phyloP scores from a whole-genome alignment of 1,140 invertebrate species.

The Drosophila parabipectinata region DNA sequence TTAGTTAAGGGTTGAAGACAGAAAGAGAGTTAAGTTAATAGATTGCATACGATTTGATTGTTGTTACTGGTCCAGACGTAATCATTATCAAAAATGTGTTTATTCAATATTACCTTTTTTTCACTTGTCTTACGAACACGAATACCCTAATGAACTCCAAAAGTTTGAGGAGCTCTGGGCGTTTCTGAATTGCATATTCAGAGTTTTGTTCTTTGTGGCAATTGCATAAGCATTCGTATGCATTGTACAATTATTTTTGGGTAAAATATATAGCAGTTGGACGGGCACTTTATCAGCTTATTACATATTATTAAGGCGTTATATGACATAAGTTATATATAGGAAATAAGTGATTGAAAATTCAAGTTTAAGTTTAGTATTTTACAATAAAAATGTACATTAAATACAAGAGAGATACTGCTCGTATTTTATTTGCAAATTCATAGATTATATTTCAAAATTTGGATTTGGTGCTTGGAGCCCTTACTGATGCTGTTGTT shows the following conservation, averaged over 20 bases:
- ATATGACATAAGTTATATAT: constrained; percentile 27
- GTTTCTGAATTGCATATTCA: constrained; percentile 27
- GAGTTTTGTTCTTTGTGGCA: constrained; percentile 31
- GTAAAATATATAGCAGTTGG: constrained; percentile 40
- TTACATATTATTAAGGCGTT: constrained; percentile 18
- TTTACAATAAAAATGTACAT: constrained; percentile 64
- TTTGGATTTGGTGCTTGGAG: constrained; percentile 62
- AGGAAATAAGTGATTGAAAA: constrained; percentile 34
- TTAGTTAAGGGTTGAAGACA: constrained; percentile 22
- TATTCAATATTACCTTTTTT: constrained; percentile 61
- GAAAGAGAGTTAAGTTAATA: constrained; percentile 57
- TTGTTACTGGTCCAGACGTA: constrained; percentile 42
- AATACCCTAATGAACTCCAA: constrained; percentile 9
- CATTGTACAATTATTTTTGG: constrained; percentile 32
- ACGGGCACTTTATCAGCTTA: constrained; percentile 39
- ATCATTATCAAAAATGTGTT: constrained; percentile 36
- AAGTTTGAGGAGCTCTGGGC: constrained; percentile 2
- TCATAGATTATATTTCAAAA: constrained; percentile 12
- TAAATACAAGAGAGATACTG: constrained; percentile 44
- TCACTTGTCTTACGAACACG: constrained; percentile 1
- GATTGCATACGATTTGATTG: constrained; percentile 41
- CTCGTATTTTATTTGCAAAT: constrained; percentile 40
- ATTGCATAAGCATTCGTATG: constrained; percentile 42
- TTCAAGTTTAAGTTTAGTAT: constrained; percentile 36
- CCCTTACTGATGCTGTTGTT: constrained; percentile 75